Conservation (phyloP, 2,797 vertebrate species). For the Gambusia yucatana region DNA sequence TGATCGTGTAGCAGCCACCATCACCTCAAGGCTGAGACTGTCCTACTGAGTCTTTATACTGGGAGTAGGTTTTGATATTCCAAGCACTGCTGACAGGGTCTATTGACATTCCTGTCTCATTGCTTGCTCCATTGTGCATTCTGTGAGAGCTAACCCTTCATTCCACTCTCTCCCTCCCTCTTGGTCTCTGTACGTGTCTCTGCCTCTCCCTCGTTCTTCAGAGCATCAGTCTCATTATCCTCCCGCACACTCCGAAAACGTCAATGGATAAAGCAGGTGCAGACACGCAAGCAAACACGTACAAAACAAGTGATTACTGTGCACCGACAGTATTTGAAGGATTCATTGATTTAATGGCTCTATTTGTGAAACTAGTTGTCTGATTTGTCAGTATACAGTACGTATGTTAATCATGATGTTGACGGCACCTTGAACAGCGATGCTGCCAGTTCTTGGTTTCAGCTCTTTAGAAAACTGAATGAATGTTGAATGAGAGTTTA, state of each 20-base stretch:
- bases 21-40: slow-evolving; percentile 65
- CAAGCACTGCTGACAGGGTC: slow-evolving; percentile 63
- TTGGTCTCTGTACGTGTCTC: slow-evolving; percentile 35
- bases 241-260: slow-evolving; percentile 54
- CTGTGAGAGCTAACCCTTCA: slow-evolving; percentile 55
- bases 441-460: slow-evolving; percentile 8
- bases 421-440: slow-evolving; percentile 4
- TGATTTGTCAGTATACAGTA: slow-evolving; percentile 20
- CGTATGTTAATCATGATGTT: slow-evolving; percentile 14
- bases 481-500: slow-evolving; percentile 1
- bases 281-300: slow-evolving; percentile 20
- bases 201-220: slow-evolving; percentile 46
- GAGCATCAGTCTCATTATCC: slow-evolving; percentile 66
- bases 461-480: background rate
- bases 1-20: background rate
- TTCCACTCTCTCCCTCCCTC: slow-evolving; percentile 25
- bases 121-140: slow-evolving; percentile 77
- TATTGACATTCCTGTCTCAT: slow-evolving; percentile 82
- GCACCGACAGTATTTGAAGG: slow-evolving; percentile 27
- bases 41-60: slow-evolving; percentile 63
- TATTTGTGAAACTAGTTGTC: slow-evolving; percentile 28
- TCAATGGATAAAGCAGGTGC: slow-evolving; percentile 34
- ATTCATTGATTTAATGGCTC: slow-evolving; percentile 29
- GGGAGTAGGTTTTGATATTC: slow-evolving; percentile 75
- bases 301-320: slow-evolving; percentile 37